Evolutionary conservation across 2,888 invertebrate genomes (phyloP).

Genomic region (Notocelia uddmanniana): DNA sequence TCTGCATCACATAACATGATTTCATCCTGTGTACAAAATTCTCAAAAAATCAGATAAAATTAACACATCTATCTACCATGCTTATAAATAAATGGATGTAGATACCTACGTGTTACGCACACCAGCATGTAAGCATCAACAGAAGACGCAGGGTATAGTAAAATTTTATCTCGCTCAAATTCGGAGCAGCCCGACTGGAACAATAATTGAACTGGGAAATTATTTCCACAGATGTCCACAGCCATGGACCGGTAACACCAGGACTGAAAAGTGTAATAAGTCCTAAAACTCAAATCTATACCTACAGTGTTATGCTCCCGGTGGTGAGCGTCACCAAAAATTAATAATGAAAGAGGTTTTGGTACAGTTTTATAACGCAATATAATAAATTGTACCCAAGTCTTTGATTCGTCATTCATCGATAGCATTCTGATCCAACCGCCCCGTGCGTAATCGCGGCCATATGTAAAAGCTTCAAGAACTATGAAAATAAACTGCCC

Average conservation of each 20-base stretch:
- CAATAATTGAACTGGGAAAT: no score
- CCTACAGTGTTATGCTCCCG: no score
- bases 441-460: slow-evolving; percentile 49
- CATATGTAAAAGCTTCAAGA: slow-evolving; percentile 52
- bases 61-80: not conserved
- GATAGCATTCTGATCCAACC: slow-evolving; percentile 54
- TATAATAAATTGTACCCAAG: slow-evolving; percentile 5
- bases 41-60: not conserved
- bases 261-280: no score
- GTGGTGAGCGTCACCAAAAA: no score
- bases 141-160: not conserved
- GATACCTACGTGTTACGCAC: no score
- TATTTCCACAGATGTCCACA: no score
- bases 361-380: not conserved
- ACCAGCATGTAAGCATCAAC: no score
- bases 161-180: not conserved
- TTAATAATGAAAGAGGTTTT: not conserved
- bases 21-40: not conserved
- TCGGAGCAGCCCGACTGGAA: not conserved
- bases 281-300: no score
- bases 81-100: not conserved
- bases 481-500: slow-evolving; percentile 70
- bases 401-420: slow-evolving; percentile 57
- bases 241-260: no score
- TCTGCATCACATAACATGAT: slow-evolving; percentile 16